phyloP scores from a whole-genome alignment of 35 echinoderm and acorn worm genomes.

The Hemicentrotus pulcherrimus region DNA sequence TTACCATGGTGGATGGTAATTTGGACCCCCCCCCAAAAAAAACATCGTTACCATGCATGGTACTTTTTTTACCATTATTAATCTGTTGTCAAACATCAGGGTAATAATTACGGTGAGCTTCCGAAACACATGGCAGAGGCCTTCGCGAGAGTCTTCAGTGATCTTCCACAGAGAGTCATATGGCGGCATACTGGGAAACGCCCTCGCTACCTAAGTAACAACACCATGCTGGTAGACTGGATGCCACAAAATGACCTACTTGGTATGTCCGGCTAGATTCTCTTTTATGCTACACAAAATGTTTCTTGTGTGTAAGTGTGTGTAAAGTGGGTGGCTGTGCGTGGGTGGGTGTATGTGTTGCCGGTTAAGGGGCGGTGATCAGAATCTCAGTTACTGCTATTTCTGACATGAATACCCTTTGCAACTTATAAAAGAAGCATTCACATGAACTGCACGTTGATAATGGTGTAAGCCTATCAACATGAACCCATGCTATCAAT shows the following conservation, averaged over 20 bases:
- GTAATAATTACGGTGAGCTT: background rate
- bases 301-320: background rate
- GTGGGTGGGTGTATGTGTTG: no score
- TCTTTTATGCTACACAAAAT: background rate
- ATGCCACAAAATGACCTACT: conserved; percentile 56
- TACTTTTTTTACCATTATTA: background rate
- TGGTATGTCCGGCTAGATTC: conserved; percentile 15
- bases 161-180: conserved; percentile 53
- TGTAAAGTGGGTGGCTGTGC: no score
- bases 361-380: no score
- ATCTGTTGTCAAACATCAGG: background rate
- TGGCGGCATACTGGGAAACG: conserved; percentile 4
- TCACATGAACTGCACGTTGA: background rate
- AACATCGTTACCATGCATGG: no score
- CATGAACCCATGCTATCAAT: no score
- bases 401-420: background rate
- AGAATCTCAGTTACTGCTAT: background rate
- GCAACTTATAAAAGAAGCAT: background rate
- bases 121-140: background rate
- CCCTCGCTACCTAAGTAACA: conserved; percentile 36
- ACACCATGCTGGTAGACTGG: conserved; percentile 14
- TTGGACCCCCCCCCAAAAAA: no score
- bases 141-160: conserved; percentile 45
- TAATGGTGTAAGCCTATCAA: no score
- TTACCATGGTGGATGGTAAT: no score